Base-by-base conservation (phyloP, 1,140 invertebrate genomes). In the Diachasma alloeum region DNA sequence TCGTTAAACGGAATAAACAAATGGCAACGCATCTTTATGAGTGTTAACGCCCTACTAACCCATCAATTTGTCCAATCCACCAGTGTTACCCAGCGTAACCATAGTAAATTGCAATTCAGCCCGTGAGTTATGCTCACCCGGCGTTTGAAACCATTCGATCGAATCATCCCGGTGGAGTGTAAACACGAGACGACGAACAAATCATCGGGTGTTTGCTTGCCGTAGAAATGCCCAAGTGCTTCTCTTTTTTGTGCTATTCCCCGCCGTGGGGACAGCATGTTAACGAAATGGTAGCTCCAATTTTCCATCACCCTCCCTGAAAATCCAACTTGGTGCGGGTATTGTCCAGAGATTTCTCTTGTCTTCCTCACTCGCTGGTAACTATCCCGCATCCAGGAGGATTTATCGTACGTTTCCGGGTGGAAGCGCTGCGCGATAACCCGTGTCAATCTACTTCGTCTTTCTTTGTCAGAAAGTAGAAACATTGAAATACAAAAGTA, bases 171-270 rank as follows among this genome's bases (percentile, higher is more conserved):
- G 59, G 59, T 26, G 59, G 59, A 63, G 68, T 79, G 75, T 79
- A 79, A 79, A 79, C 75, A 77, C 72, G 72, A 48, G 75, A 63
- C 70, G 75, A 70, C 70, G 72, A 79, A 79, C 78, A 79, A 79
- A 79, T 79, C 75, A 75, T 77, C 72, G 72, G 48, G 48, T 73
- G 39, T 73, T 37, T 56, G 67, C 17, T 56, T 70, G 15, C 22
- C 31, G 24, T 74, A 71, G 56, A 76, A 11, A 75, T 70, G 63
- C 26, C 36, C 56, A 53, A 56, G 69, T 59, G 63, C n/a, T 69
- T 63, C 24, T 26, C 24, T 63, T 63, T 53, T 63, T 63, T 19
- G 46, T 15, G 44, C 39, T 39, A 22, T 17, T 22, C 1, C 9
- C 24, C 19, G 36, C 56, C 24, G 13, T 22, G 70, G 73, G 76